Conservation (phyloP, 2,888 invertebrate genomes). For the Cheilosia soror region DNA sequence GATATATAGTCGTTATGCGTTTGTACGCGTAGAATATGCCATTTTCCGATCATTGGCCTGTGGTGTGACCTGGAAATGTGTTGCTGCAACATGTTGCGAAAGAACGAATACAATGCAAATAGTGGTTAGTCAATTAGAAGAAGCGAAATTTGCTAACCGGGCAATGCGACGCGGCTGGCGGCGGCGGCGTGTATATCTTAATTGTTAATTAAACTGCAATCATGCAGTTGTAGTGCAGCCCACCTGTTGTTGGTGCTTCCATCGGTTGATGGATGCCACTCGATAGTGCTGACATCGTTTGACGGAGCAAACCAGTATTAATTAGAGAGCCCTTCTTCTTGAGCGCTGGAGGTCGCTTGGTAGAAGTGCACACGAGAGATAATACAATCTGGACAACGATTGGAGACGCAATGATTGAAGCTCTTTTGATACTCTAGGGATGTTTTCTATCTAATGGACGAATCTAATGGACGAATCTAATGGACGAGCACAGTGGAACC, state of each 20-base stretch:
- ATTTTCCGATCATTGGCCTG: slow-evolving; percentile 6
- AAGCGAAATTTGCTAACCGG: neutral
- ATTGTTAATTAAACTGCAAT: slow-evolving; percentile 51
- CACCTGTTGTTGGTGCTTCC: slow-evolving; percentile 50
- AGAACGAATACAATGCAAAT: neutral
- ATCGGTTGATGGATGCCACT: slow-evolving; percentile 56
- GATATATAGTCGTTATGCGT: slow-evolving; percentile 11
- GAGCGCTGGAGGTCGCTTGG: slow-evolving; percentile 54
- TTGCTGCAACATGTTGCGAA: slow-evolving; percentile 44
- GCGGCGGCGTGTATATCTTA: slow-evolving; percentile 20
- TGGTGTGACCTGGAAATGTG: slow-evolving; percentile 28
- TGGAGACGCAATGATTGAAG: slow-evolving; percentile 52
- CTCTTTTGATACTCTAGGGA: slow-evolving; percentile 33
- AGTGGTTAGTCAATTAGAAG: slow-evolving; percentile 17
- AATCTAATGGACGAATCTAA: neutral
- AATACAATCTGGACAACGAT: slow-evolving; percentile 22
- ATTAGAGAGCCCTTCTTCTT: slow-evolving; percentile 55
- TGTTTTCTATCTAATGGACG: slow-evolving; percentile 39
- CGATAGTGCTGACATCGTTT: slow-evolving; percentile 62
- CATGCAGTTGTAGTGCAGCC: slow-evolving; percentile 43
- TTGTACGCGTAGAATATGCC: slow-evolving; percentile 24
- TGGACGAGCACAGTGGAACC: slow-evolving; percentile 26
- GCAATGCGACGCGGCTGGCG: neutral
- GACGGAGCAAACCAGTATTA: slow-evolving; percentile 60
- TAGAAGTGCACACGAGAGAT: slow-evolving; percentile 31